Conservation (phyloP, 1,140 invertebrate species). For the Brachionus calyciflorus region DNA sequence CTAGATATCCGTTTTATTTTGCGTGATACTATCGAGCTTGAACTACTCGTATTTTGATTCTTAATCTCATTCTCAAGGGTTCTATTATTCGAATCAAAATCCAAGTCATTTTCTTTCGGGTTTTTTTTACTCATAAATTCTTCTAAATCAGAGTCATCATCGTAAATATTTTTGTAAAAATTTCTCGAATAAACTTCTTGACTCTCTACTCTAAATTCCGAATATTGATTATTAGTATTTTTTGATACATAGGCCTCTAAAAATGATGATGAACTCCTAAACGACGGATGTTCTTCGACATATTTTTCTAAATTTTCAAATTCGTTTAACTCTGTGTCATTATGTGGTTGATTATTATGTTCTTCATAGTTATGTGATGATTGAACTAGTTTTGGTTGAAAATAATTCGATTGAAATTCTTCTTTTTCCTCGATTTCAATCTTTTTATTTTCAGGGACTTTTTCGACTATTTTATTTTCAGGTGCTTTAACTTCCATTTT, state of each 20-base stretch:
- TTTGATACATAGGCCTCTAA: slow-evolving; percentile 50
- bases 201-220: not conserved
- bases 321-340: slow-evolving; percentile 55
- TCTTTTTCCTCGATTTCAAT: not conserved
- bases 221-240: not conserved
- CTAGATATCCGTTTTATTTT: slow-evolving; percentile 18
- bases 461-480: not conserved
- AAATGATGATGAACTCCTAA: slow-evolving; percentile 55
- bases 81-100: not conserved
- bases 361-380: not conserved
- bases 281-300: slow-evolving; percentile 57
- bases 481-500: not conserved
- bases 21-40: not conserved
- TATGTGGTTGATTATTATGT: no score
- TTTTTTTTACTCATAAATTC: slow-evolving; percentile 1
- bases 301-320: slow-evolving; percentile 59
- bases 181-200: not conserved
- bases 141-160: not conserved
- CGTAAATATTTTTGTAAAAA: not conserved
- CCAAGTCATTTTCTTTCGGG: not conserved
- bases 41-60: slow-evolving; percentile 2
- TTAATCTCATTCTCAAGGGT: slow-evolving; percentile 13
- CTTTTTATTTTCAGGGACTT: not conserved
- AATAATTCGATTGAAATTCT: slow-evolving; percentile 15
- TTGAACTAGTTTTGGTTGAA: not conserved